Evolutionary conservation across 2,113 vertebrate species (phyloP), one percentile per base, ranked within the genome.

Genomic region (Poeciliopsis prolifica): DNA sequence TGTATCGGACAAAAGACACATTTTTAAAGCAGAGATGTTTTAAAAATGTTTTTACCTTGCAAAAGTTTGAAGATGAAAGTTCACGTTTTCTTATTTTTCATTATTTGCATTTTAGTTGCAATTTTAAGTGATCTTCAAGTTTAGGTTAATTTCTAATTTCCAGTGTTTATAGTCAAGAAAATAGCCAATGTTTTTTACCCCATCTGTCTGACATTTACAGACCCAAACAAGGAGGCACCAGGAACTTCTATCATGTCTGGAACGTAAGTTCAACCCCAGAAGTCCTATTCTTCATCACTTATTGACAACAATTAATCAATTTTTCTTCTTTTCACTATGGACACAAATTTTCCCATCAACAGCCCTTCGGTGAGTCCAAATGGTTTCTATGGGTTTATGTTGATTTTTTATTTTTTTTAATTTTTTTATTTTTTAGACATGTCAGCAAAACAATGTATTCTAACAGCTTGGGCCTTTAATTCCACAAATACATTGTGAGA

Each of bases 201-300:
- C 6, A 8, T 54, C 51, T 54, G 51, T 54, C 51, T 54, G 51
- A 54, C 19, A 5, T 54, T 19, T 24, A 22, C 19, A 77, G 48
- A 82, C 75, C 71, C 68, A 35, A 29, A 44, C 42, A 44, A 74
- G 19, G 30, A 61, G 29, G 69, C 33, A 84, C 42, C 80, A 19
- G 64, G 10, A 85, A 71, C 65, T 66, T 62, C 76, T 78, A 87
- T n/a, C 81, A 94, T 95, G 93, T 93, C 93, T 85, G 89, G 94
- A 35, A 86, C 77, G 93, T 94, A 86, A 91, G 93, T 90, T 83
- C 1, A 22, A 12, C 61, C 69, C 13, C 58, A 68, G 6, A 22
- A 19, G 1, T 22, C 51, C 17, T 54, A 24, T 24, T 24, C 17
- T 22, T 54, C 7, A 24, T 0, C 22, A 22, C 51, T 8, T 24